Conservation (phyloP, 2,797 vertebrate genomes). For the Psittacula derbiana region DNA sequence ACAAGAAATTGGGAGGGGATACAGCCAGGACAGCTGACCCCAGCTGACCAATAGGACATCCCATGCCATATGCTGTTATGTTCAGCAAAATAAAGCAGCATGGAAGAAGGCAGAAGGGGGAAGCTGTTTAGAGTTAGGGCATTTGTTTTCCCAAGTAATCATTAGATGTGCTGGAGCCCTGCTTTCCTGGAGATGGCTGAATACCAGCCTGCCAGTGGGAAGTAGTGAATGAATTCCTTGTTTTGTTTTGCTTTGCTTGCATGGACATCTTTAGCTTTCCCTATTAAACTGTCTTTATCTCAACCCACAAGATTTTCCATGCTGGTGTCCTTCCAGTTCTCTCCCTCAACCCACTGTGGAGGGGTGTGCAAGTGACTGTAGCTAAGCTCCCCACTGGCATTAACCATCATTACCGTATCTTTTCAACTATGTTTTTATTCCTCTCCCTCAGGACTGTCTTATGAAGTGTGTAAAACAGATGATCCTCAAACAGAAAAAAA, state of each 20-base stretch:
- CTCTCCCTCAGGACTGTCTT: background rate
- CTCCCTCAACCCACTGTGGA: background rate
- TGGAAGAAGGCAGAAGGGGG: background rate
- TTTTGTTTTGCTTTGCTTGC: background rate
- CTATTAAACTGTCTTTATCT: background rate
- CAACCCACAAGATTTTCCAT: background rate
- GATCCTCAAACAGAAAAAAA: background rate
- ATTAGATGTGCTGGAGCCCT: background rate
- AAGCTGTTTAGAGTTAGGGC: fast-evolving
- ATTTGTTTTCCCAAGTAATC: background rate
- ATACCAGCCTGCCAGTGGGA: background rate
- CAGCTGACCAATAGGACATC: background rate
- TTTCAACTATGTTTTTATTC: background rate
- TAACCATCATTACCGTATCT: background rate
- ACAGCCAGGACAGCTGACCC: background rate
- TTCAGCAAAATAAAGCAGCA: background rate
- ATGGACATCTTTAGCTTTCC: background rate
- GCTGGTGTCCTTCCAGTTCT: fast-evolving
- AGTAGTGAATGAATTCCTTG: background rate
- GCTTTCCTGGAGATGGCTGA: background rate
- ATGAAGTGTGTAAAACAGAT: background rate
- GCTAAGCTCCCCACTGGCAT: background rate
- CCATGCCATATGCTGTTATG: fast-evolving
- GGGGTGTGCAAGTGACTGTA: fast-evolving
- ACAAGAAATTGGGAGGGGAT: background rate